These are phyloP conservation scores for Eutrigla gurnardus DNA, from an alignment of 2,797 vertebrate species.

Conservation along the genomic window DNA sequence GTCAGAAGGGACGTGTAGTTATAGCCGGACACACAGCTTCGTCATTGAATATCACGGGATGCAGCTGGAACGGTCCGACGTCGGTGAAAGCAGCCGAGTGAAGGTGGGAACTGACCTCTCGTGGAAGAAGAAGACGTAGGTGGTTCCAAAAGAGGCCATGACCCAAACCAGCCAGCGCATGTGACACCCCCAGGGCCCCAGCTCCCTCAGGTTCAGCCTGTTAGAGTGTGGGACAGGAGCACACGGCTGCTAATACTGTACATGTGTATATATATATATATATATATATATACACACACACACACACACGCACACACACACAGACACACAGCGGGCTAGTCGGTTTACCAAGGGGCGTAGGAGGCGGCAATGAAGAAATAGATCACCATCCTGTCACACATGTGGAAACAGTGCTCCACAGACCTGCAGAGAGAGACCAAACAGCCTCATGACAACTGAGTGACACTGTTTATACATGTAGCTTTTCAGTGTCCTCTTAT, in stretches of 20 bases:
- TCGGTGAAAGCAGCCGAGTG: not conserved
- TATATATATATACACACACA: not conserved
- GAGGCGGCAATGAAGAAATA: conserved; percentile 98
- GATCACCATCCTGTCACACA: conserved; percentile 97
- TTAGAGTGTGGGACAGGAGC: not conserved
- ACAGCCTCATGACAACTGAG: conserved; percentile 24
- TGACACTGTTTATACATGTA: conserved; percentile 28
- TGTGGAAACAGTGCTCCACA: conserved; percentile 95
- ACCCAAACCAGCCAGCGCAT: conserved; percentile 99
- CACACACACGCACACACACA: not conserved
- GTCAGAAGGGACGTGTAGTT: no score
- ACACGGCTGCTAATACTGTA: not conserved
- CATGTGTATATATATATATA: no score
- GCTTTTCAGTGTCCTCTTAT: not conserved
- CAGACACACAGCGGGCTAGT: conserved; percentile 8
- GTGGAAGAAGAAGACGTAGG: conserved; percentile 97
- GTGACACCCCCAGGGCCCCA: conserved; percentile 95
- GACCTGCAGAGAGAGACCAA: conserved; percentile 80
- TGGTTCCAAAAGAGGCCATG: conserved; percentile 91
- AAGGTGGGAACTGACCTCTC: conserved; percentile 85
- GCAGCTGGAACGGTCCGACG: not conserved
- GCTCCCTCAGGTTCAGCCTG: conserved; percentile 94
- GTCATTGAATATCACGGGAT: not conserved
- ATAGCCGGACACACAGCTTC: no score
- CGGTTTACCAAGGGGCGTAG: conserved; percentile 94